Evolutionary conservation across 2,797 vertebrate genomes (phyloP), one percentile per base, ranked within the genome.

Genomic region (Pipistrellus pygmaeus): DNA sequence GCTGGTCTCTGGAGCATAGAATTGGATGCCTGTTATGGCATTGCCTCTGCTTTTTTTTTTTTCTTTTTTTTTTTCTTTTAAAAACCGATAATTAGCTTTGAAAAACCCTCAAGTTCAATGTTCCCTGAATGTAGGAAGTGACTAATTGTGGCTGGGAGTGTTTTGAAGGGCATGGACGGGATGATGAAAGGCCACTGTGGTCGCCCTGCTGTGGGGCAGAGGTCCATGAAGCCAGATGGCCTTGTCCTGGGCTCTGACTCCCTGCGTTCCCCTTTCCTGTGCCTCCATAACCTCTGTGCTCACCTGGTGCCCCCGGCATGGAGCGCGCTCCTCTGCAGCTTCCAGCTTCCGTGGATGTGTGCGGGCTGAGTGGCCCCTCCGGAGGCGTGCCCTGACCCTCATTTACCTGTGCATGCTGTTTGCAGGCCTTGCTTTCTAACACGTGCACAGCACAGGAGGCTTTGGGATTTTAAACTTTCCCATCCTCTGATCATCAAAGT

Each of bases 11-110:
- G 32, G 44, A 64, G 75, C 25, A 23, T 3, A 38, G 71, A 62
- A 85, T 48, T 46, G 8, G 25, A 88, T 77, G 48, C 12, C 48
- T 78, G 21, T 72, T 90, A 76, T 18, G 83, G 14, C 51, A 93
- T 6, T 89, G 60, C 30, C 66, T 77, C 77, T 75, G 25, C 9
- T 53, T 64, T 4, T 84, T 76, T 68, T 64, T 68, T 73, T 64
- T 4, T 84, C 69, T 68, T 64, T 68, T 73, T 18, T 7, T 82
- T 11, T 44, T 11, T 35, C 75, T 64, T 81, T 53, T 25, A 38
- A 38, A 38, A 38, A 71, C 21, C 0, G 23, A 80, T 76, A 84
- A 96, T 89, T 87, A 93, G 78, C 77, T 92, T 90, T 44, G 27
- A 81, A 80, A 88, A 93, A 38, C 25, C 81, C 71, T 75, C 4